Evolutionary conservation across 2,888 invertebrate genomes (phyloP).

Genomic region (Conistra vaccinii): DNA sequence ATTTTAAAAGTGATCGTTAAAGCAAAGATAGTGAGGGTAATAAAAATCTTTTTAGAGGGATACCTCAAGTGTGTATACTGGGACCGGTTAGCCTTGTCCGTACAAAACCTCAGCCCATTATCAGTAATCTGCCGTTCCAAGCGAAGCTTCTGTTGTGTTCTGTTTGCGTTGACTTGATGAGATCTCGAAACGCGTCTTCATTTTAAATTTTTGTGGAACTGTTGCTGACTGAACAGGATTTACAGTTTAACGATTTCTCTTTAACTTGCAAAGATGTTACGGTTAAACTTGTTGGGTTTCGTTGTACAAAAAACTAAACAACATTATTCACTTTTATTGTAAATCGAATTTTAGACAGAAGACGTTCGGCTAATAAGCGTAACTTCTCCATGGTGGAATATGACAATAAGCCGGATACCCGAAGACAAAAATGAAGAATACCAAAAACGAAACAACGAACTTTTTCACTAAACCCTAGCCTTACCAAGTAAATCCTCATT

Average conservation of each 20-base stretch:
- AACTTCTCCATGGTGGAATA: background rate
- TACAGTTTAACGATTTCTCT: constrained; percentile 49
- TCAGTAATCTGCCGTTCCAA: constrained; percentile 68
- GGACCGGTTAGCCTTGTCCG: constrained; percentile 79
- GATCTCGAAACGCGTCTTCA: constrained; percentile 28
- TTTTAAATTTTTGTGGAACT: constrained; percentile 34
- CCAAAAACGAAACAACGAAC: background rate
- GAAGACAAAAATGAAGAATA: background rate
- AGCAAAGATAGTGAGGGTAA: constrained; percentile 24
- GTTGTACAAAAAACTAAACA: constrained; percentile 9
- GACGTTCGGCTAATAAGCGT: background rate
- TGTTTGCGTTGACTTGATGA: constrained; percentile 23
- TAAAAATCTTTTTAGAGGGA: constrained; percentile 35
- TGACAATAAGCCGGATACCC: constrained; percentile 23
- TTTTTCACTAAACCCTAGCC: constrained; percentile 26
- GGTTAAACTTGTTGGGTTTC: constrained; percentile 33
- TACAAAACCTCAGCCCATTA: constrained; percentile 66
- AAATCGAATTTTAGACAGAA: background rate
- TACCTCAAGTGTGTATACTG: constrained; percentile 56
- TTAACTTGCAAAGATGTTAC: constrained; percentile 33
- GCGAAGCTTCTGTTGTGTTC: constrained; percentile 53
- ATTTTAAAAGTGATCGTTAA: constrained; percentile 26
- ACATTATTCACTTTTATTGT: background rate
- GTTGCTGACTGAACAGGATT: constrained; percentile 38
- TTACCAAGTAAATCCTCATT: constrained; percentile 46